Conservation (phyloP, 35 echinoderm and acorn worm species). For the Stichopus chloronotus region DNA sequence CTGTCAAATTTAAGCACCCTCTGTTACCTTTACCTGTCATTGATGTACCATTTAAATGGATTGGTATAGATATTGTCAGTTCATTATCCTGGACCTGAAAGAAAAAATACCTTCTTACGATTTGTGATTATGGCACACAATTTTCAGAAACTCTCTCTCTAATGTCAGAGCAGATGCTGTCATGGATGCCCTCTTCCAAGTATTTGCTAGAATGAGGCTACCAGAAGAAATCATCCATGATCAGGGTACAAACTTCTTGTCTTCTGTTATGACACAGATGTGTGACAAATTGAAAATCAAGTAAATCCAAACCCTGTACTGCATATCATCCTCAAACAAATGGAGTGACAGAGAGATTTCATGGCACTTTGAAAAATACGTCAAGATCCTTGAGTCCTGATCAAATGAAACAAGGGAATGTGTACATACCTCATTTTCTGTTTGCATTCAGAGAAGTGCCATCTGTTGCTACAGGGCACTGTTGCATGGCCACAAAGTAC, state of each 20-base stretch:
- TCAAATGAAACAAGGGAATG: conserved; percentile 40
- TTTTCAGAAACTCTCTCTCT: conserved; percentile 45
- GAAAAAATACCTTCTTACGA: conserved; percentile 22
- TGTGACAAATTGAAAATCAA: conserved; percentile 27
- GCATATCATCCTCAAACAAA: conserved; percentile 52
- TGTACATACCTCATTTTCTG: conserved; percentile 22
- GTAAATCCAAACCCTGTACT: conserved; percentile 33
- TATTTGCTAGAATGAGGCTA: conserved; percentile 43
- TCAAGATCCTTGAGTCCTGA: not conserved
- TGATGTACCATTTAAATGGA: conserved; percentile 34
- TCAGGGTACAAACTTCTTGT: too few species aligned
- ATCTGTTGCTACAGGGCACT: not conserved
- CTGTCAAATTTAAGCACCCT: not conserved
- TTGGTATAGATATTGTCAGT: conserved; percentile 62
- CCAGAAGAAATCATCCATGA: conserved; percentile 55
- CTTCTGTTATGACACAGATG: too few species aligned
- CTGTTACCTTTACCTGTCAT: conserved; percentile 44
- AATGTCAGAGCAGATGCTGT: conserved; percentile 55
- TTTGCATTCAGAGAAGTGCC: conserved; percentile 49
- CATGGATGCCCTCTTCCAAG: conserved; percentile 7
- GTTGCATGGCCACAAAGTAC: not conserved
- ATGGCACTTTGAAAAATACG: conserved; percentile 44
- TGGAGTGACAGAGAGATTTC: conserved; percentile 49
- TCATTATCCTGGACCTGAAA: not conserved
- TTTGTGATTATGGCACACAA: conserved; percentile 55